phyloP scores from a whole-genome alignment of 2,113 vertebrate genomes.

The Galeopterus variegatus region DNA sequence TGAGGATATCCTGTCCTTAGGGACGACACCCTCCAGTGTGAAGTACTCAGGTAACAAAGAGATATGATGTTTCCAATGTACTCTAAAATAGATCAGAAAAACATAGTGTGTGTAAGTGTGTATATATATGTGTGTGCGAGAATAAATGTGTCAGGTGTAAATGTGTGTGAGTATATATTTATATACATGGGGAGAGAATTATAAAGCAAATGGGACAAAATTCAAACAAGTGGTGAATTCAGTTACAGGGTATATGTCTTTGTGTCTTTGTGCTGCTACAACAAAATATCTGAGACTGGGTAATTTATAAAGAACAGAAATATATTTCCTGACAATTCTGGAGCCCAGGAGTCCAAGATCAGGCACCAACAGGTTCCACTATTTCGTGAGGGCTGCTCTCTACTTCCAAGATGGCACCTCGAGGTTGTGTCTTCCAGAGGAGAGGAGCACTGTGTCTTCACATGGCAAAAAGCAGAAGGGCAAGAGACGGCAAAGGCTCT shows the following conservation, averaged over 20 bases:
- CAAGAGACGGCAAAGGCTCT: neutral
- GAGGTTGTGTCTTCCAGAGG: too few relatives aligned
- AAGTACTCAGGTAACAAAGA: neutral
- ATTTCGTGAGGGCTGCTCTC: neutral
- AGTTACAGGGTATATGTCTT: neutral
- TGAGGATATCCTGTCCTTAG: neutral
- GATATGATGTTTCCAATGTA: neutral
- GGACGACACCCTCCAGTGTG: neutral
- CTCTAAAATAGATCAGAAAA: neutral
- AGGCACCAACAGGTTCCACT: neutral
- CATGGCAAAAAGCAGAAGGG: neutral
- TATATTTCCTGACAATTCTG: neutral
- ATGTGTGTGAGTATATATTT: neutral
- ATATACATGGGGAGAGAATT: neutral
- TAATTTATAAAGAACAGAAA: neutral
- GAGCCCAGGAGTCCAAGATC: neutral
- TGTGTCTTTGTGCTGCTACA: neutral
- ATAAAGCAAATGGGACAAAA: neutral
- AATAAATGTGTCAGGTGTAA: neutral
- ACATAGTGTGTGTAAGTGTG: rapidly evolving
- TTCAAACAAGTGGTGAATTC: neutral
- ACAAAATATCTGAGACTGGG: neutral
- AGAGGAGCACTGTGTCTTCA: neutral
- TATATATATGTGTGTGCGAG: neutral
- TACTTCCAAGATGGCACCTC: neutral